A percentile compares a stretch with the other conserved stretches of the same genome.
Conservation (phyloP, 2,888 invertebrate species). For the Lasius platythorax region DNA sequence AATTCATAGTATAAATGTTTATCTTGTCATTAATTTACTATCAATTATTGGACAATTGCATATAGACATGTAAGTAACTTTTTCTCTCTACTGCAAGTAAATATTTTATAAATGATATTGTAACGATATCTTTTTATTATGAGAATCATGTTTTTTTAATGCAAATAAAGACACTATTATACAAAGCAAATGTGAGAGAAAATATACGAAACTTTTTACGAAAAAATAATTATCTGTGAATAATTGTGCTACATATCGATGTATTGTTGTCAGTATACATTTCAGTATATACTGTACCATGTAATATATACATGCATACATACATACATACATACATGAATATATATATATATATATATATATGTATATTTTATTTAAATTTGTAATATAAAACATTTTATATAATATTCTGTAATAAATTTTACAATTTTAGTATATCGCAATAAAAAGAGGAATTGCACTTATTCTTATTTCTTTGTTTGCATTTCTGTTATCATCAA, state of each 20-base stretch:
- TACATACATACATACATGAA: neutral
- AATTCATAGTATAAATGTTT: neutral
- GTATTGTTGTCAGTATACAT: neutral
- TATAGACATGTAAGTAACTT: slow-evolving; percentile 7
- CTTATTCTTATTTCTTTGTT: slow-evolving; percentile 51
- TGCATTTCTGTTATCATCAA: neutral
- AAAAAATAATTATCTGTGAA: slow-evolving; percentile 14
- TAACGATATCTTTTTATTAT: slow-evolving; percentile 5
- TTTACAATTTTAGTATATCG: slow-evolving; percentile 41
- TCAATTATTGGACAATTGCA: slow-evolving; percentile 9
- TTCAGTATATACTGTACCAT: neutral
- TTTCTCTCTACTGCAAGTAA: neutral
- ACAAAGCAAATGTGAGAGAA: slow-evolving; percentile 12
- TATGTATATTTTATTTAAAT: slow-evolving; percentile 27
- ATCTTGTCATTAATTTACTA: neutral
- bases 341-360: slow-evolving; percentile 24
- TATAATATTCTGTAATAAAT: slow-evolving; percentile 21
- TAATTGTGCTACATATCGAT: slow-evolving; percentile 23
- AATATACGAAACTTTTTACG: neutral
- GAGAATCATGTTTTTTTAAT: slow-evolving; percentile 2
- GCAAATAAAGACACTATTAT: neutral
- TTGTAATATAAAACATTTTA: slow-evolving; percentile 33
- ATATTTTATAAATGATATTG: neutral
- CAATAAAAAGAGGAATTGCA: slow-evolving; percentile 65
- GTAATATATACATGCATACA: neutral